Percentiles rank a stretch among this genome's conserved stretches.
Evolutionary conservation across 2,113 vertebrate species (phyloP).

Genomic region (Psittacara wagleri): DNA sequence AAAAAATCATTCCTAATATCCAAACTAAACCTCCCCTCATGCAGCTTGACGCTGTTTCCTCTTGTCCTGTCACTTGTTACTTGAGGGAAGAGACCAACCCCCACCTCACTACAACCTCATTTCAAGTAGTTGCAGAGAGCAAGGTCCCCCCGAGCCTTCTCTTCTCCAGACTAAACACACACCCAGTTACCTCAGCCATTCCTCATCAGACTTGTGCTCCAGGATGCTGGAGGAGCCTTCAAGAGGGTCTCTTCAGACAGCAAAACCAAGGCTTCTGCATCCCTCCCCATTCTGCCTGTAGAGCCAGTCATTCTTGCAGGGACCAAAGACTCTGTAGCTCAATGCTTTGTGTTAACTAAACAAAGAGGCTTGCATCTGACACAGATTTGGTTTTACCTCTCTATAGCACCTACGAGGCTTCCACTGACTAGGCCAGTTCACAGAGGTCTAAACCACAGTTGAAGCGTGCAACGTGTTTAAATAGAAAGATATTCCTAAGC

Average conservation of each 20-base stretch:
- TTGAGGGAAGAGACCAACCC: neutral
- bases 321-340: neutral
- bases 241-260: neutral
- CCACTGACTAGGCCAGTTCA: neutral
- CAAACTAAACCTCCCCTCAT: neutral
- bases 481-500: neutral
- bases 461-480: rapidly evolving
- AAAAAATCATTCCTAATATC: neutral
- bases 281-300: neutral
- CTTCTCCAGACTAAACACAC: neutral
- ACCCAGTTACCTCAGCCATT: neutral
- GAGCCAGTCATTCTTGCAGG: neutral
- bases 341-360: neutral
- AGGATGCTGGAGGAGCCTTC: neutral
- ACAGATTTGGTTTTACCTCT: neutral
- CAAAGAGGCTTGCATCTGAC: neutral
- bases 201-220: neutral
- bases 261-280: neutral
- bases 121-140: neutral
- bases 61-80: neutral
- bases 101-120: neutral
- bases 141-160: neutral
- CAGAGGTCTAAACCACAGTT: neutral
- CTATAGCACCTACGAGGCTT: neutral
- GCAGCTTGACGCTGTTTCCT: neutral